A percentile compares a stretch with the other conserved stretches of the same genome.
These are phyloP conservation scores for Dicyrtoma fusca DNA, from an alignment of 2,888 invertebrate genomes.

Conservation along the genomic window DNA sequence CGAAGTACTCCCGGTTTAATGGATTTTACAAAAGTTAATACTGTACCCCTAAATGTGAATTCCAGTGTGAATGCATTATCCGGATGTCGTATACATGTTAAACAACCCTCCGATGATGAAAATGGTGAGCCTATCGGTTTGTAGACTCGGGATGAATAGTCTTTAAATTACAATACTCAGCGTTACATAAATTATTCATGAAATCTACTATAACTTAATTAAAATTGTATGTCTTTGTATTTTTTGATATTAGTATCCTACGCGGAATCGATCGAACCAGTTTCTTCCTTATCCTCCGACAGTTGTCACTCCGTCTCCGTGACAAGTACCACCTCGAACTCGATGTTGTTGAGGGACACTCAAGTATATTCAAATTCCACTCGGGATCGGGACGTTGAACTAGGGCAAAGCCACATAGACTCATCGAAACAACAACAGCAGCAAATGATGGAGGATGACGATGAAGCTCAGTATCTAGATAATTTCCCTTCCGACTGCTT, in stretches of 20 bases:
- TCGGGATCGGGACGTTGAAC: background rate
- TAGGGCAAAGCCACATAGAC: no score
- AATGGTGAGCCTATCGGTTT: background rate
- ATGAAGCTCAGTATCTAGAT: background rate
- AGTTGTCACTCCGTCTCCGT: conserved; percentile 4
- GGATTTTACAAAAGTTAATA: conserved; percentile 12
- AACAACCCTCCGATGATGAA: background rate
- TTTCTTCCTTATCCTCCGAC: conserved; percentile 11
- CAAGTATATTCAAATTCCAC: conserved; percentile 6
- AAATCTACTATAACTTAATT: no score
- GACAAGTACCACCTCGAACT: conserved; percentile 11
- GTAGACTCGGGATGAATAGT: no score
- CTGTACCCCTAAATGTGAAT: background rate
- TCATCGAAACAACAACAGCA: no score
- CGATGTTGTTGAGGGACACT: conserved; percentile 4
- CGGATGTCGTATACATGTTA: no score
- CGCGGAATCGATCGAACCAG: conserved; percentile 9
- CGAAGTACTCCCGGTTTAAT: conserved; percentile 4
- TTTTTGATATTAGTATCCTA: background rate
- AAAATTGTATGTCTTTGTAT: background rate
- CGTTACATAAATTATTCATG: background rate
- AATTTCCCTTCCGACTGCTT: conserved; percentile 21
- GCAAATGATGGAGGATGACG: background rate
- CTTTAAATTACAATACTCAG: no score
- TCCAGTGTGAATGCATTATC: background rate